These are phyloP conservation scores for Globia sparganii DNA, from an alignment of 2,888 invertebrate genomes.

Conservation along the genomic window DNA sequence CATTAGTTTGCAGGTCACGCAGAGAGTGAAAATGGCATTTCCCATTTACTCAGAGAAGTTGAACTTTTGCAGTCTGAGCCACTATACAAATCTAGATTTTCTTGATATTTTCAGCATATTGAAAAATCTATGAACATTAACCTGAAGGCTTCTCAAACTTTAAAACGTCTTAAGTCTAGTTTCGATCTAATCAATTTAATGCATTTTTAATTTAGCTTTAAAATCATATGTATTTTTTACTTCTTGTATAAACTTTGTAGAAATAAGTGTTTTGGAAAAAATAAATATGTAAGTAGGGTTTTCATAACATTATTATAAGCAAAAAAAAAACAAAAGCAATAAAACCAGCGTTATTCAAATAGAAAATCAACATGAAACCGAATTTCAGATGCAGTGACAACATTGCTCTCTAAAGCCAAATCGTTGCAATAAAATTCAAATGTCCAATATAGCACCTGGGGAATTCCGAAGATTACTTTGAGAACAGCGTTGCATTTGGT, in stretches of 20 bases:
- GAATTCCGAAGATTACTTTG: slow-evolving; percentile 19
- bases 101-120: neutral
- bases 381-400: slow-evolving; percentile 22
- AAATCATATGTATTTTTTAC: neutral
- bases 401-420: slow-evolving; percentile 16
- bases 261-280: neutral
- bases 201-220: neutral
- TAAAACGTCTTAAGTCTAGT: neutral
- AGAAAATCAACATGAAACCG: neutral
- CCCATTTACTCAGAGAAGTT: neutral
- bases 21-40: slow-evolving; percentile 25
- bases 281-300: too few relatives aligned
- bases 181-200: neutral
- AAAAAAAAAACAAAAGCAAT: neutral
- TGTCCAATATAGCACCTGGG: slow-evolving; percentile 15
- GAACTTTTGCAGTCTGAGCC: neutral
- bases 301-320: too few relatives aligned
- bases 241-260: too few relatives aligned
- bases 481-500: slow-evolving; percentile 11
- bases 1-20: neutral
- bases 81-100: neutral
- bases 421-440: slow-evolving; percentile 48
- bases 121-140: neutral
- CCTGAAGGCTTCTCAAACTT: neutral
- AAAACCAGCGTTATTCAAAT: neutral